Base-by-base conservation (phyloP, 1,140 invertebrate genomes). In the Phenacoccus solenopsis region DNA sequence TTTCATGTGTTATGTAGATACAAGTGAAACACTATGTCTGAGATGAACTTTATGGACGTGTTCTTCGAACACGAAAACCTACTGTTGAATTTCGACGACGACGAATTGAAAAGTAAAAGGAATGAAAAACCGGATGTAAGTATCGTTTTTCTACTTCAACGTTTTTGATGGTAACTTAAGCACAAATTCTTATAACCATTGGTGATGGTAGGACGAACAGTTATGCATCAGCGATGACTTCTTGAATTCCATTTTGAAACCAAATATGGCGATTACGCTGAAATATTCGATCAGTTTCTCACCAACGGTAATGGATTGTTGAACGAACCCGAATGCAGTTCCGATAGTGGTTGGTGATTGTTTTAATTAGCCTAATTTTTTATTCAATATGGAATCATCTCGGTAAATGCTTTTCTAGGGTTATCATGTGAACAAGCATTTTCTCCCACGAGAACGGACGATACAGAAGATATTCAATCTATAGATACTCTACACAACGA, bases 371-470 rank as follows among this genome's bases (percentile, higher is more conserved):
- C 4, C 5, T 1, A 27, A 5, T 64, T 16, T 64, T 64, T 25
- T 1, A 4, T 64, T 22, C 21, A 24, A 27, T 64, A 64, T 64
- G 5, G 22, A 4, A 27, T 38, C 32, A 38, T 9, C 69, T 10
- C 35, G 30, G 16, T 70, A 16, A 35, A 20, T 61, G 22, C 68
- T 28, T 16, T 69, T 28, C 7, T 38, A 74, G 73, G 74, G 21
- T 22, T 74, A 28, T 74, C 74, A 12, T 70, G 72, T 61, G 74
- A 73, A 61, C 74, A 73, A 38, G 69, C 72, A 24, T 68, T 74
- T 30, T 74, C 74, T 13, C 74, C 74, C 7, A 59, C 38, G 59
- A 70, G 71, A 21, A 68, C 68, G n/a, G 68, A 73, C 59, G 67
- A 71, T 16, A 64, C 25, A 3, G 59, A 64, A 25, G 59, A 64